These are phyloP conservation scores for Agapornis canus DNA, from an alignment of 2,797 vertebrate species.

Conservation along the genomic window DNA sequence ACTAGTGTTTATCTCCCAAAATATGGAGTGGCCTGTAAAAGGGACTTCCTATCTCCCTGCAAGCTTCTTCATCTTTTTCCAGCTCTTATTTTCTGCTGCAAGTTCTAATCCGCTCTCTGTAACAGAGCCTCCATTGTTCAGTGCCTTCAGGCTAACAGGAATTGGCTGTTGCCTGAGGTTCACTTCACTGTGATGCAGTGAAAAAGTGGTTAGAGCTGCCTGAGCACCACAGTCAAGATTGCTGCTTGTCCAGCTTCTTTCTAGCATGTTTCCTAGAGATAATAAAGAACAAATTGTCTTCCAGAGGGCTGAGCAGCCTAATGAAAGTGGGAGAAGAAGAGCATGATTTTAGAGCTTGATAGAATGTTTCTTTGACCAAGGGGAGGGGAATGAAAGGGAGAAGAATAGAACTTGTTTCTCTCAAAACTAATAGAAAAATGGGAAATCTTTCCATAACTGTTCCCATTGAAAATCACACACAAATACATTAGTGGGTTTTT, in stretches of 20 bases:
- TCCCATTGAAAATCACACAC: not conserved
- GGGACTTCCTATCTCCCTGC: not conserved
- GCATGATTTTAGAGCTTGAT: not conserved
- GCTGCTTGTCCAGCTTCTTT: not conserved
- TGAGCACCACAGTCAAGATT: not conserved
- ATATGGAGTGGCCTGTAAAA: not conserved
- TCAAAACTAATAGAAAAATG: not conserved
- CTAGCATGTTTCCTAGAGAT: not conserved
- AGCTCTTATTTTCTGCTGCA: not conserved
- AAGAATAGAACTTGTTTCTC: not conserved
- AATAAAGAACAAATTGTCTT: not conserved
- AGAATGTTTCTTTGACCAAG: not conserved
- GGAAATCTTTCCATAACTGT: accelerated
- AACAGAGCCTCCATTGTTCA: not conserved
- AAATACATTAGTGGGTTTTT: not conserved
- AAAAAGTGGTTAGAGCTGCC: not conserved
- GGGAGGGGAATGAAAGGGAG: too few relatives aligned
- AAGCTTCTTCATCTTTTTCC: not conserved
- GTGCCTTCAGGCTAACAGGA: not conserved
- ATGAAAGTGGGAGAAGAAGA: not conserved
- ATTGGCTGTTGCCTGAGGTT: not conserved
- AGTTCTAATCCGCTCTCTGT: not conserved
- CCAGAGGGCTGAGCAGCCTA: not conserved
- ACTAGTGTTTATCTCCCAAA: not conserved
- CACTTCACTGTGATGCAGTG: not conserved